Percentiles rank a stretch among this genome's conserved stretches.
These are phyloP conservation scores for Drosophila fungiperda DNA, from an alignment of 2,888 invertebrate genomes.

Conservation along the genomic window DNA sequence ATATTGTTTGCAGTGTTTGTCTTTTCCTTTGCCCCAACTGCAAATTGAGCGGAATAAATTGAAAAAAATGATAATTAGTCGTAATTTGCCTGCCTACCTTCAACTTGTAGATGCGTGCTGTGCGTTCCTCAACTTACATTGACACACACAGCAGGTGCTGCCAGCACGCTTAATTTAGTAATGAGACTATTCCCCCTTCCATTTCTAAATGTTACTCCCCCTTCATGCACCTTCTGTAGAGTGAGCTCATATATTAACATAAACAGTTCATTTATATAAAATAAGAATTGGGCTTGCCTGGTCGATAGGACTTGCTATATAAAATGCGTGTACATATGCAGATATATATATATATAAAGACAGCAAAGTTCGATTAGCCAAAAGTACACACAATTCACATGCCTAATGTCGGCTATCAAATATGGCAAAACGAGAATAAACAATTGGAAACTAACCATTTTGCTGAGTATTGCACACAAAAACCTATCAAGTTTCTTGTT, in stretches of 20 bases:
- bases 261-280: slow-evolving; percentile 78
- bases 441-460: slow-evolving; percentile 43
- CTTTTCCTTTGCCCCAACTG: not conserved
- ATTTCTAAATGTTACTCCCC: slow-evolving; percentile 1
- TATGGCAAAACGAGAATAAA: slow-evolving; percentile 39
- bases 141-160: slow-evolving; percentile 70
- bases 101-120: slow-evolving; percentile 22
- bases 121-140: slow-evolving; percentile 61
- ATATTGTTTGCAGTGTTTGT: slow-evolving; percentile 36
- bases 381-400: slow-evolving; percentile 40
- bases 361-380: slow-evolving; percentile 67
- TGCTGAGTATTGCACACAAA: slow-evolving; percentile 35
- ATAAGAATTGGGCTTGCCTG: slow-evolving; percentile 40
- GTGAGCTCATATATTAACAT: slow-evolving; percentile 77
- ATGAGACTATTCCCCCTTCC: slow-evolving; percentile 41
- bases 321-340: slow-evolving; percentile 35
- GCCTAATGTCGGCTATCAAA: slow-evolving; percentile 29
- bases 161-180: slow-evolving; percentile 71
- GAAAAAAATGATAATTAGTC: slow-evolving; percentile 79
- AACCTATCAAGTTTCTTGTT: slow-evolving; percentile 76
- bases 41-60: slow-evolving; percentile 61
- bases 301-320: slow-evolving; percentile 36
- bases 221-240: slow-evolving; percentile 27
- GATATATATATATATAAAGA: not conserved
- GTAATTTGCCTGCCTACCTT: slow-evolving; percentile 55